phyloP scores from a whole-genome alignment of 2,797 vertebrate species.

The Gephyroberyx darwinii region DNA sequence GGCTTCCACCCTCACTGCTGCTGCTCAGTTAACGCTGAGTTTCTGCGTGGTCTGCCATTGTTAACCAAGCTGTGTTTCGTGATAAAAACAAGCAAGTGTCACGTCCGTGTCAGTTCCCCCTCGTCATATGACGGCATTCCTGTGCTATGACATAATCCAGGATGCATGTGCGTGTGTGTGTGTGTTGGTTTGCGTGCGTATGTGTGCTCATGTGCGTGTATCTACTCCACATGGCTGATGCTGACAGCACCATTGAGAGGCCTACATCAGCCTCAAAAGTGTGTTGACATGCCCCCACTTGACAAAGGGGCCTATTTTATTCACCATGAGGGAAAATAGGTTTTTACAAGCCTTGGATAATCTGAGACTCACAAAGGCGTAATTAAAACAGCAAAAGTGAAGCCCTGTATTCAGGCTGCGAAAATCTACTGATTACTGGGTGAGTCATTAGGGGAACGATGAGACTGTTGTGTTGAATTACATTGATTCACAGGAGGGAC shows the following conservation, averaged over 20 bases:
- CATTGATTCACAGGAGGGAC: background rate
- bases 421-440: constrained; percentile 32
- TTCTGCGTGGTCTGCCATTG: background rate
- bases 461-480: constrained; percentile 16
- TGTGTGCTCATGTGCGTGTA: constrained; percentile 37
- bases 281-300: constrained; percentile 76
- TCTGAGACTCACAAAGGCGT: constrained; percentile 44
- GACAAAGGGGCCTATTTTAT: constrained; percentile 68
- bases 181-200: constrained; percentile 44
- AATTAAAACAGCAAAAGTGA: constrained; percentile 54
- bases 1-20: constrained; percentile 18
- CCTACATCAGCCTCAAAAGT: constrained; percentile 58
- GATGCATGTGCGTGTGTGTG: constrained; percentile 48
- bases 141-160: constrained; percentile 69
- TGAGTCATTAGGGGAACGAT: constrained; percentile 19
- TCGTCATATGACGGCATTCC: constrained; percentile 70
- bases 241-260: constrained; percentile 67
- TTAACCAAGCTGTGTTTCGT: background rate
- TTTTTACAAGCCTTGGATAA: constrained; percentile 66
- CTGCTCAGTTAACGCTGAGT: constrained; percentile 8
- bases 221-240: constrained; percentile 35
- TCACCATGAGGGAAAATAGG: constrained; percentile 51
- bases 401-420: constrained; percentile 32
- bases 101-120: constrained; percentile 33
- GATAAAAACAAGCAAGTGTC: constrained; percentile 40